Evolutionary conservation across 2,888 invertebrate genomes (phyloP).

Genomic region (Orchestes rusci): DNA sequence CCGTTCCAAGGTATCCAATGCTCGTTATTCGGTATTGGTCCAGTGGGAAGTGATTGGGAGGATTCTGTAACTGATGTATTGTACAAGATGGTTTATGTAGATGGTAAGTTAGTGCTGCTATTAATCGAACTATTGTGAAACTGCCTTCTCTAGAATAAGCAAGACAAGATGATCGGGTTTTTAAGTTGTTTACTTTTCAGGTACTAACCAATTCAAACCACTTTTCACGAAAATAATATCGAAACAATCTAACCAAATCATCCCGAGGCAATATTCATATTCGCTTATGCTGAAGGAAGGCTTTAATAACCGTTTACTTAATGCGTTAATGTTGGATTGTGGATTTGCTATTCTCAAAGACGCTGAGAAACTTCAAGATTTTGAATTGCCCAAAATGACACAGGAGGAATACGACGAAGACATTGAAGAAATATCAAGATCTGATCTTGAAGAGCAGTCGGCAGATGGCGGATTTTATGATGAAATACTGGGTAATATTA

Average conservation of each 20-base stretch:
- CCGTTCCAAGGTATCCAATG: slow-evolving; percentile 61
- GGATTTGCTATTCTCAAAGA: slow-evolving; percentile 43
- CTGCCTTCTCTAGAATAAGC: too few species aligned
- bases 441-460: too few species aligned
- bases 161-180: too few species aligned
- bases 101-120: too few species aligned
- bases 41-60: slow-evolving; percentile 47
- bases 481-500: neutral
- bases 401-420: slow-evolving; percentile 6
- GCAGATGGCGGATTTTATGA: neutral
- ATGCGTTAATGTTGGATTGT: slow-evolving; percentile 46
- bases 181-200: too few species aligned
- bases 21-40: slow-evolving; percentile 48
- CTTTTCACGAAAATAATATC: slow-evolving; percentile 44
- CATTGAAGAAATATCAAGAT: slow-evolving; percentile 12
- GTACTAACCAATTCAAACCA: too few species aligned
- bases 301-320: slow-evolving; percentile 42
- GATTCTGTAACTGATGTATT: slow-evolving; percentile 50
- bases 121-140: too few species aligned
- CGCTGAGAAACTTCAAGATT: slow-evolving; percentile 23
- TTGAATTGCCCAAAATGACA: slow-evolving; percentile 17
- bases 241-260: slow-evolving; percentile 40
- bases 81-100: slow-evolving; percentile 44
- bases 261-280: slow-evolving; percentile 47
- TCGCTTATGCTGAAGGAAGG: slow-evolving; percentile 48